These are phyloP conservation scores for Rhinolophus ferrumequinum DNA, from an alignment of 2,113 vertebrate species.

Conservation along the genomic window DNA sequence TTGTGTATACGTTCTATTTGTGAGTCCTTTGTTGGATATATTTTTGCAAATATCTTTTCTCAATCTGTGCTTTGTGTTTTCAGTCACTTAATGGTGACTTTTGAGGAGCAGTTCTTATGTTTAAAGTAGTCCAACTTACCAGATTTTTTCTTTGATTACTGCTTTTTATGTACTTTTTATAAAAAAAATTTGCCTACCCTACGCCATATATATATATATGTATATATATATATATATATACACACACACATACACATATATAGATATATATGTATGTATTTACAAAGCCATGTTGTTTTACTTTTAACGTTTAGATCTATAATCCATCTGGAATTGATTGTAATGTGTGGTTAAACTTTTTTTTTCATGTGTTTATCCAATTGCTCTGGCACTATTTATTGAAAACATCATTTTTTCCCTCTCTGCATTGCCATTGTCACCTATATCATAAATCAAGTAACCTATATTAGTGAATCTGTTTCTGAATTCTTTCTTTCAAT, in stretches of 20 bases:
- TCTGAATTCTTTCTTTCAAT: neutral
- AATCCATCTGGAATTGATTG: conserved; percentile 64
- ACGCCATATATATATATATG: neutral
- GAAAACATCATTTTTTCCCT: conserved; percentile 7
- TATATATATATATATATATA: neutral
- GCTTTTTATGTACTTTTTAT: neutral
- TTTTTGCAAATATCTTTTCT: conserved; percentile 49
- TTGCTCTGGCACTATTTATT: conserved; percentile 4
- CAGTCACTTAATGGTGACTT: neutral
- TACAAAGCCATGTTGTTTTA: neutral
- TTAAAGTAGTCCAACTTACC: neutral
- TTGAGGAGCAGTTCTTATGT: neutral
- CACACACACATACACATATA: no score
- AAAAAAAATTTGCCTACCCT: neutral
- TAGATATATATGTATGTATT: neutral
- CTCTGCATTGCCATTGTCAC: neutral
- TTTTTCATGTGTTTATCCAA: conserved; percentile 27
- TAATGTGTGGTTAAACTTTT: neutral
- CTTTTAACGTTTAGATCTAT: conserved; percentile 32
- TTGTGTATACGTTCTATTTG: neutral
- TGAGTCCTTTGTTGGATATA: neutral
- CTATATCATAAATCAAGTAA: conserved; percentile 33
- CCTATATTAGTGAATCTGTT: neutral
- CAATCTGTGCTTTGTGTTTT: neutral
- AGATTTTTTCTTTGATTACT: neutral